Evolutionary conservation across 2,888 invertebrate genomes (phyloP).

Genomic region (Drosophila fulvimacula): DNA sequence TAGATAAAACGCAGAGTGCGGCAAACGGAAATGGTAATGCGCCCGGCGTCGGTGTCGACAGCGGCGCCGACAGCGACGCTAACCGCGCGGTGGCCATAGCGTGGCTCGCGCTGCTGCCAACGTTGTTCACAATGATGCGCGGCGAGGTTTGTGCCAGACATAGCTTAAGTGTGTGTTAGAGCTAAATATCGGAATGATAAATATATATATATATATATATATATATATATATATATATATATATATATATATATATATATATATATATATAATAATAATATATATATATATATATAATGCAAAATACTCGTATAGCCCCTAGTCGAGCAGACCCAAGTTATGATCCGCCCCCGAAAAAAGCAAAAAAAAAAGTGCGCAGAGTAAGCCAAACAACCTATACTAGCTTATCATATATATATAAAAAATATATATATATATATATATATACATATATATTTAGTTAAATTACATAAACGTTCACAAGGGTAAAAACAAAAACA

Average conservation of each 20-base stretch:
- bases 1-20: slow-evolving; percentile 81
- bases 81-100: slow-evolving; percentile 53
- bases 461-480: slow-evolving; percentile 30
- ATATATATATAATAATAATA: slow-evolving; percentile 18
- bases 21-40: slow-evolving; percentile 68
- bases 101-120: slow-evolving; percentile 51
- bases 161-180: slow-evolving; percentile 45
- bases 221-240: slow-evolving; percentile 20
- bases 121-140: slow-evolving; percentile 34
- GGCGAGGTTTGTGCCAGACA: slow-evolving; percentile 21
- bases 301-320: slow-evolving; percentile 47
- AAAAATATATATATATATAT: too few species aligned
- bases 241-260: slow-evolving; percentile 12
- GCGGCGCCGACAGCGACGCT: slow-evolving; percentile 46
- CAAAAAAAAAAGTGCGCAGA: slow-evolving; percentile 11
- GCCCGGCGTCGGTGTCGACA: slow-evolving; percentile 39
- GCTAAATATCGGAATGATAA: slow-evolving; percentile 22
- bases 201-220: slow-evolving; percentile 14
- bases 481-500: slow-evolving; percentile 33
- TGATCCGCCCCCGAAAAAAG: slow-evolving; percentile 58
- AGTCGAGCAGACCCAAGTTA: slow-evolving; percentile 62
- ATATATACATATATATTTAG: slow-evolving; percentile 38
- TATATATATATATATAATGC: slow-evolving; percentile 1
- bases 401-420: slow-evolving; percentile 26
- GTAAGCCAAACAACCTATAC: slow-evolving; percentile 35